These are phyloP conservation scores for Athene cunicularia DNA, from an alignment of 2,113 vertebrate species.

Conservation along the genomic window DNA sequence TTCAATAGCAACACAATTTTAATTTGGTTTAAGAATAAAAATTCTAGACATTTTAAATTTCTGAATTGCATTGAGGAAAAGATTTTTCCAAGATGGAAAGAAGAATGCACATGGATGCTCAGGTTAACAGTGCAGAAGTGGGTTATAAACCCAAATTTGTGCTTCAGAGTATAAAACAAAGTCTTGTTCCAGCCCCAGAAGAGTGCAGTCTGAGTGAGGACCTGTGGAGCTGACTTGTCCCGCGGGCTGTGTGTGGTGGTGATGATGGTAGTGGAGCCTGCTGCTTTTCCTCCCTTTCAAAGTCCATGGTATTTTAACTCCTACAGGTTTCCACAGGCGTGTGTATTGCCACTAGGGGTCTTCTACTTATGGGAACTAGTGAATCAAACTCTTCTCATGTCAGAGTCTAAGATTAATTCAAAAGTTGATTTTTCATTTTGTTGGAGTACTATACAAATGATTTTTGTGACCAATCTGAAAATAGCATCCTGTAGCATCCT, in stretches of 20 bases:
- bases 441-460: neutral
- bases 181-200: neutral
- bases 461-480: constrained; percentile 39
- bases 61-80: neutral
- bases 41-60: neutral
- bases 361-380: constrained; percentile 31
- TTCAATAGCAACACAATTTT: neutral
- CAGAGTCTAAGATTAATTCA: constrained; percentile 44
- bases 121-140: neutral
- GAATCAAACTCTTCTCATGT: constrained; percentile 52
- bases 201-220: neutral
- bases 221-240: neutral
- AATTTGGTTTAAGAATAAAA: neutral
- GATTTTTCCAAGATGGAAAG: neutral
- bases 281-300: neutral
- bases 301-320: neutral
- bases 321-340: neutral
- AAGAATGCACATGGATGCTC: neutral
- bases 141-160: neutral
- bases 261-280: neutral
- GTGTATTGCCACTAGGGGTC: neutral
- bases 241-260: neutral
- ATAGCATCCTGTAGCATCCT: constrained; percentile 56
- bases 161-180: neutral
- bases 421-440: constrained; percentile 10